A percentile compares a stretch with the other conserved stretches of the same genome.
Evolutionary conservation across 2,888 invertebrate species (phyloP).

Genomic region (Lacanobia wlatinum): DNA sequence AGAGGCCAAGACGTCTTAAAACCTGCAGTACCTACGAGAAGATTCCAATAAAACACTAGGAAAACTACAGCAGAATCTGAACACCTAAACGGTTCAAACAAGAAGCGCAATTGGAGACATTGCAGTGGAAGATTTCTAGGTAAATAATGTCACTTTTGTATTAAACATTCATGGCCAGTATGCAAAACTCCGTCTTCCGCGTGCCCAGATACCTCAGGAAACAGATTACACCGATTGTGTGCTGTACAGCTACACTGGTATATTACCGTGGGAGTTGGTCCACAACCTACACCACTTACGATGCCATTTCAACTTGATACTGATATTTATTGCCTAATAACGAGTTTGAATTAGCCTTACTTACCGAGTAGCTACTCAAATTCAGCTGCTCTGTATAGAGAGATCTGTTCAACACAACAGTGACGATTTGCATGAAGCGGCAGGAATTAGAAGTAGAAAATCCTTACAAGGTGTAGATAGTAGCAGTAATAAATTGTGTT

Average conservation of each 20-base stretch:
- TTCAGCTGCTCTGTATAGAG: too few species aligned
- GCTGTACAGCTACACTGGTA: background rate
- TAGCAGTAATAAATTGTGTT: too few species aligned
- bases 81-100: background rate
- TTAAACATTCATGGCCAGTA: conserved; percentile 7
- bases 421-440: too few species aligned
- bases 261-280: conserved; percentile 28
- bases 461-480: too few species aligned
- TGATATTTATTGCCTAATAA: conserved; percentile 31
- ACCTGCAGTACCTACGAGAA: too few species aligned
- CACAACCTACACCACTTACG: conserved; percentile 35
- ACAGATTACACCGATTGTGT: conserved; percentile 15
- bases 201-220: background rate
- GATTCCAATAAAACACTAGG: too few species aligned
- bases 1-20: too few species aligned
- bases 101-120: background rate
- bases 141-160: background rate
- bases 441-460: too few species aligned
- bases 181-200: background rate
- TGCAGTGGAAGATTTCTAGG: background rate
- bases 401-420: too few species aligned
- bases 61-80: too few species aligned
- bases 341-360: background rate
- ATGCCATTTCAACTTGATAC: conserved; percentile 37
- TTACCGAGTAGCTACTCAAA: too few species aligned